phyloP scores from a whole-genome alignment of 2,797 vertebrate species.

The Pteropus rufus region DNA sequence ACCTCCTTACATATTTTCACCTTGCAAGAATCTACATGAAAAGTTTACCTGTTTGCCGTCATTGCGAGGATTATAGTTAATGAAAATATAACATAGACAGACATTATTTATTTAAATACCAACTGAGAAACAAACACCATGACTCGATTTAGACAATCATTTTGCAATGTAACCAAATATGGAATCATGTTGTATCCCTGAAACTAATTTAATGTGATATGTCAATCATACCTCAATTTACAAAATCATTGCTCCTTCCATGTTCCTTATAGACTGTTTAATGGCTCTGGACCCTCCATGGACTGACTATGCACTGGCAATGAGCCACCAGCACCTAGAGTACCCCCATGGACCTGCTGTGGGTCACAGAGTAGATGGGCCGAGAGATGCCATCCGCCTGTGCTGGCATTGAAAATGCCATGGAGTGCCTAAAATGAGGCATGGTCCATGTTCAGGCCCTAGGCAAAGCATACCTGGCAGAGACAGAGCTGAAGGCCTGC shows the following conservation, averaged over 20 bases:
- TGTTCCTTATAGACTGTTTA: constrained; percentile 89
- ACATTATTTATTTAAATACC: background rate
- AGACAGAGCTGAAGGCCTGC: constrained; percentile 93
- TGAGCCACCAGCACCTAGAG: constrained; percentile 89
- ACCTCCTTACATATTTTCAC: background rate
- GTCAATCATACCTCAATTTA: background rate
- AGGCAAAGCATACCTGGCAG: constrained; percentile 94
- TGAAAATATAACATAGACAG: background rate
- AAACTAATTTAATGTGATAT: background rate
- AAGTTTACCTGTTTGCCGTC: background rate
- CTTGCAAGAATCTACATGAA: background rate
- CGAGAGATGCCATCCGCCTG: constrained; percentile 94
- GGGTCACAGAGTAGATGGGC: constrained; percentile 95
- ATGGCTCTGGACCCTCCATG: constrained; percentile 94
- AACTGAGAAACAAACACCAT: background rate
- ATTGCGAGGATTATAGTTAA: background rate
- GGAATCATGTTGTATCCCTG: background rate
- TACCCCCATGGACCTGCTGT: constrained; percentile 94
- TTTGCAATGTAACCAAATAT: background rate
- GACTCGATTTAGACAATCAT: background rate
- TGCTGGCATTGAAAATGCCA: constrained; percentile 94
- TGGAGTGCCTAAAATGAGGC: constrained; percentile 95
- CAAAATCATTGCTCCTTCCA: background rate
- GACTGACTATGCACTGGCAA: constrained; percentile 93
- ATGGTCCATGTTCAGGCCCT: constrained; percentile 94